Base-by-base conservation (phyloP, 2,113 vertebrate genomes). In the Lepidothrix coronata region DNA sequence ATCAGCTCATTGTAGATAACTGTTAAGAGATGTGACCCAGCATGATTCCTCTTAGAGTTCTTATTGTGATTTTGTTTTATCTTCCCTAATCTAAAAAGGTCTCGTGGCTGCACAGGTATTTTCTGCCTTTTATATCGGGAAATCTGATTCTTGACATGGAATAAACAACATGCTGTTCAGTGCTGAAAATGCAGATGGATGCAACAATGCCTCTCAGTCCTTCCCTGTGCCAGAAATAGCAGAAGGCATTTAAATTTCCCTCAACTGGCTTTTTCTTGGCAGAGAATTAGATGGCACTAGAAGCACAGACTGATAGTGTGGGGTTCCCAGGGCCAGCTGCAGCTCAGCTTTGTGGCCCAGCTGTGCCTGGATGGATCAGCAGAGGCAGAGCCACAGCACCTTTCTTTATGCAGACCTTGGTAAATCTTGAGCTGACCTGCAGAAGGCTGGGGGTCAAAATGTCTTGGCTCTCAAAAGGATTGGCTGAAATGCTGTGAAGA, bases 191-290 rank as follows among this genome's bases (percentile, higher is more conserved):
- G 54, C 66, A 91, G 84, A 87, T 82, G 66, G 25, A 46, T 89
- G 28, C 70, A 94, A 31, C 41, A 68, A 61, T 73, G 66, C 52
- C 25, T 91, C 12, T 0, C 46, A 52, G 49, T 74, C 57, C 52
- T 89, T 61, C 18, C 8, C 22, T 22, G 25, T 76, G 89, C 89
- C 93, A 94, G 80, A 81, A 89, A 91, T 27, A 91, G 77, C 80
- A 89, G 81, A 94, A 91, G 80, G 71, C 54, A 24, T 91, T 96
- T 80, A 78, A 61, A 89, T 86, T 91, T 92, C n/a, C 28, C 57
- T 88, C 74, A 82, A 49, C 49, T 91, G 70, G 11, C 49, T 89
- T 91, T 93, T 91, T 76, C 52, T 94, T 89, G 96, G 73, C 95
- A 85, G 70, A 65, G 66, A 57, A 81, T 75, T 72, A 35, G 54